Evolutionary conservation across 2,797 vertebrate species (phyloP), one percentile per base, ranked within the genome.

Genomic region (Xenentodon cancila): DNA sequence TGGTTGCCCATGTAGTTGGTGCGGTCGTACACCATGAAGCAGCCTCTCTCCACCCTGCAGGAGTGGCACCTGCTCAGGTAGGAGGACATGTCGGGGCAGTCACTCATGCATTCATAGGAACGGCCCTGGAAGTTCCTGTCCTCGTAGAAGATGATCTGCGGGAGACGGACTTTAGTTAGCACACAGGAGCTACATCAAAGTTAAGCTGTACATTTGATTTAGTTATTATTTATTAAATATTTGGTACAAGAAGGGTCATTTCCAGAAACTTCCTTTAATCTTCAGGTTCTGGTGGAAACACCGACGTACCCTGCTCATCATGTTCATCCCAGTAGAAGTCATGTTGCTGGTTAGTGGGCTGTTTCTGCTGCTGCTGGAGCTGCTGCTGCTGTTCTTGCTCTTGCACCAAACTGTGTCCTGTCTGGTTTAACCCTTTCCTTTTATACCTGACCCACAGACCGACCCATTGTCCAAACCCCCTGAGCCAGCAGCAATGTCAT

Each of bases 61-160:
- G 91, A 92, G 71, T 92, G 87, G 51, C 91, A 91, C 84, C 83
- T 89, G 85, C 30, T 92, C 88, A 93, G 64, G 81, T 86, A 91
- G 84, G 90, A 82, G 59, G 89, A 90, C 83, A 92, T 89, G 82
- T 93, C 90, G 5, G 84, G 55, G 66, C 89, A 91, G 86, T 93
- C 91, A 17, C 85, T 87, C 77, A 65, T 89, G 75, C 90, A 92
- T 76, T 92, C 90, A 40, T 92, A 92, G 67, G 86, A 86, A 3
- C 90, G 92, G 4, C 92, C 25, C 25, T 25, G 25, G 25, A 25
- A 25, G 25, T 25, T 25, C 25, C 25, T 25, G 25, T 25, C 25
- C 25, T 25, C 25, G 25, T 25, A 25, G 25, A 25, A 25, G 25
- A 25, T 5, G 25, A 25, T 91, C 87, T 88, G 82, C 81, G 0